phyloP scores from a whole-genome alignment of 1,140 invertebrate species.

The Galleria mellonella region DNA sequence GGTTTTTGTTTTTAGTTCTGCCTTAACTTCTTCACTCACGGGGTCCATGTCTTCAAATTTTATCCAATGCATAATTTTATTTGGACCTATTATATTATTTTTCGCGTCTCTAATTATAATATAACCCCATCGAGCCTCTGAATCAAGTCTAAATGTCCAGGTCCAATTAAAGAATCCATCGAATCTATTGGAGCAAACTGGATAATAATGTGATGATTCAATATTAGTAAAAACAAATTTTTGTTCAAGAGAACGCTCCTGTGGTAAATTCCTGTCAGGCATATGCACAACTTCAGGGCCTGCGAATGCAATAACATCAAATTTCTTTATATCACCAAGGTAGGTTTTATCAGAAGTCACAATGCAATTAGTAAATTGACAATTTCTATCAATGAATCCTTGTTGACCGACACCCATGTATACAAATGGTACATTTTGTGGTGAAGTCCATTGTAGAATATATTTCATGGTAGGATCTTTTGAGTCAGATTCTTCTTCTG shows the following conservation, averaged over 20 bases:
- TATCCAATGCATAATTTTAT: conserved; percentile 42
- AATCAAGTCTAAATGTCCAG: conserved; percentile 78
- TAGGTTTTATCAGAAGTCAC: conserved; percentile 35
- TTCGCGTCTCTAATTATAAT: conserved; percentile 39
- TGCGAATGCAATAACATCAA: conserved; percentile 49
- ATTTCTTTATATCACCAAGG: conserved; percentile 37
- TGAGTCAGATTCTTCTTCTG: too few species aligned
- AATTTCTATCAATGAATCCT: conserved; percentile 32
- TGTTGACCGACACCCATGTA: conserved; percentile 37
- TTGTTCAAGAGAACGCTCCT: conserved; percentile 31
- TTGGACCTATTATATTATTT: conserved; percentile 46
- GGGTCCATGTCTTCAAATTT: conserved; percentile 52
- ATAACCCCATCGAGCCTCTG: conserved; percentile 77
- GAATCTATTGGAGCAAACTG: conserved; percentile 47
- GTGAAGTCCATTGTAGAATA: conserved; percentile 46
- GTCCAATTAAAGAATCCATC: conserved; percentile 78
- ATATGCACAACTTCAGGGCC: conserved; percentile 32
- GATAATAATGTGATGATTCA: conserved; percentile 56
- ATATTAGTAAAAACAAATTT: conserved; percentile 54
- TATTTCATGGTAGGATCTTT: conserved; percentile 29
- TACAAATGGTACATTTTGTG: conserved; percentile 32
- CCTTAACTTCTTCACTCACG: conserved; percentile 35
- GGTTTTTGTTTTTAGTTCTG: conserved; percentile 56
- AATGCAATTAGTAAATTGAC: conserved; percentile 42
- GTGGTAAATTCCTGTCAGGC: conserved; percentile 18